Evolutionary conservation across 2,888 invertebrate genomes (phyloP).

Genomic region (Oligia latruncula): DNA sequence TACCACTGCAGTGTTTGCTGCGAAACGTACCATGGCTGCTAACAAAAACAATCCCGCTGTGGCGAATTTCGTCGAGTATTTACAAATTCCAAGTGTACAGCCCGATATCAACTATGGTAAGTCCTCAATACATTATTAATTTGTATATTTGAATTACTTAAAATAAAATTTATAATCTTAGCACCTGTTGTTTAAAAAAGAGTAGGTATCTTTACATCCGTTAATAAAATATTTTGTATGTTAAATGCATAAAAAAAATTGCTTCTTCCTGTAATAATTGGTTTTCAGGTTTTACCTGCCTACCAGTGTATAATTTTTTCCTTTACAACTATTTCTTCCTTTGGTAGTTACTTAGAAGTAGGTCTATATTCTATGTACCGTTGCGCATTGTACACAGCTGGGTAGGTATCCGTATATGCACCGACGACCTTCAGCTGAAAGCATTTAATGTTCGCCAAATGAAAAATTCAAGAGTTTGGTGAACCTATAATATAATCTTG

Average conservation of each 20-base stretch:
- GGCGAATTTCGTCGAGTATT: constrained; percentile 93
- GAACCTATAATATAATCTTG: background rate
- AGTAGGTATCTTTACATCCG: background rate
- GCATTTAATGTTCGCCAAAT: background rate
- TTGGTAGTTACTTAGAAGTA: background rate
- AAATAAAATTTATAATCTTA: background rate
- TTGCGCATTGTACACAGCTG: background rate
- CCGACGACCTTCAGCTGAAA: background rate
- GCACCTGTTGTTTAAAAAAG: background rate
- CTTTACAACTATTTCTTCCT: background rate
- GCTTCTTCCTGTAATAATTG: background rate
- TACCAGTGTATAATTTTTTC: background rate
- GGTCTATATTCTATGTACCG: background rate
- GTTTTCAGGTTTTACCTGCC: background rate
- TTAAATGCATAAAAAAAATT: background rate
- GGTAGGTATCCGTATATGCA: background rate
- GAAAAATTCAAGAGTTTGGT: background rate
- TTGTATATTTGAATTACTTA: background rate
- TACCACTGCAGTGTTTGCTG: constrained; percentile 64
- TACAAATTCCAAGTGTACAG: constrained; percentile 94
- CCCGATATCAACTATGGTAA: constrained; percentile 94
- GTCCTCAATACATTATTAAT: constrained; percentile 51
- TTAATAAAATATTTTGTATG: background rate
- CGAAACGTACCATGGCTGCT: constrained; percentile 75
- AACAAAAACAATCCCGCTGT: constrained; percentile 89